Base-by-base conservation (phyloP, 1,140 invertebrate genomes). In the Caenorhabditis briggsae region DNA sequence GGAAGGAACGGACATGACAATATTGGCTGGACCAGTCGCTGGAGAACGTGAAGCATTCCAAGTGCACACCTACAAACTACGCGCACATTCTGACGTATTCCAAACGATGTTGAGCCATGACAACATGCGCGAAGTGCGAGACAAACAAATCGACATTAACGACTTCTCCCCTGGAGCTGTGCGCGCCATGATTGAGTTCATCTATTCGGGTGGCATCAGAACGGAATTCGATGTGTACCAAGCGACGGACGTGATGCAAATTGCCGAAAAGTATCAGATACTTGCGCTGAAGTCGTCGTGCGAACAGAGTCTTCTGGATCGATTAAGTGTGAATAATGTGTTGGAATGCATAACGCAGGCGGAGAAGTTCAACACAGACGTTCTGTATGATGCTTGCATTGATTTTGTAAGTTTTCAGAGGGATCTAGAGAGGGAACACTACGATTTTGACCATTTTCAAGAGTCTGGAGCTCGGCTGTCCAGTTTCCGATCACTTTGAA, bases 41-140 rank as follows among this genome's bases (percentile, higher is more conserved):
- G 48, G 65, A 41, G 55, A 16, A 9, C 23, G 59, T 12, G 53
- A 88, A 48, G 20, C 82, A 18, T 91, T 90, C 56, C 23, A n/a
- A 33, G 91, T 91, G 20, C 91, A 92, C 78, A 91, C 91, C 48
- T 92, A 91, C 88, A 86, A 92, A 43, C 82, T 92, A 41, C 89
- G 89, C 33, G 86, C 91, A 5, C 91, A 92, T 83, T 92, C 90
- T 5, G 87, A 91, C 23, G 91, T 92, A 33, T 92, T 92, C 82
- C 88, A 90, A 14, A 92, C 90, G 12, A 92, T 92, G 91, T 90
- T 92, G 84, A 85, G 64, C 33, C 91, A 92, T 82, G 59, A 83
- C 43, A 59, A 90, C 33, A 92, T 88, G 64, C 33, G 82, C 5
- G 91, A 92, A 59, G 50, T 48, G 46, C 53, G 84, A 82, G 61